phyloP scores from a whole-genome alignment of 2,888 invertebrate genomes.

The Leptarthrus brevirostris region DNA sequence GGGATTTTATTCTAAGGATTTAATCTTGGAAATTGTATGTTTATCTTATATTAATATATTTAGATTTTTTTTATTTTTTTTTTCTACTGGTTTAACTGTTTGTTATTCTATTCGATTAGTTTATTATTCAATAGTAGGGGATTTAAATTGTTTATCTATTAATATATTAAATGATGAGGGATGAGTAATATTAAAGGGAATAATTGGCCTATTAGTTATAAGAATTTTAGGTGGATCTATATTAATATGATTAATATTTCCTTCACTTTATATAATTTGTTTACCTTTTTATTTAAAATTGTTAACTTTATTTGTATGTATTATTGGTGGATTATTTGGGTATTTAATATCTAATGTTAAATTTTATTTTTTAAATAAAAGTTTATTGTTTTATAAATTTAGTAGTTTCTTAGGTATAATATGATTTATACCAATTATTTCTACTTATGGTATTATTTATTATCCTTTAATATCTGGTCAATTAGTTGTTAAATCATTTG shows the following conservation, averaged over 20 bases:
- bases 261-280: conserved; percentile 69
- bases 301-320: conserved; percentile 69
- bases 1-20: conserved; percentile 75
- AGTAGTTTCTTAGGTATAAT: conserved; percentile 67
- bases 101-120: conserved; percentile 71
- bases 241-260: conserved; percentile 71
- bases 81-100: conserved; percentile 71
- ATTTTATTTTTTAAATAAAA: conserved; percentile 67
- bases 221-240: conserved; percentile 69
- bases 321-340: conserved; percentile 66
- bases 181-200: conserved; percentile 68
- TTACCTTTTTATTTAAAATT: conserved; percentile 69
- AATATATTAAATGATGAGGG: conserved; percentile 70
- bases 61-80: conserved; percentile 70
- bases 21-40: conserved; percentile 76
- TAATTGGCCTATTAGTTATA: conserved; percentile 60
- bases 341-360: conserved; percentile 68
- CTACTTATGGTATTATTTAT: conserved; percentile 68
- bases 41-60: conserved; percentile 70
- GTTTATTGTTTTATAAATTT: conserved; percentile 64
- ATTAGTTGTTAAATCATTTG: conserved; percentile 67
- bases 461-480: conserved; percentile 67
- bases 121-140: conserved; percentile 69
- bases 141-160: conserved; percentile 66
- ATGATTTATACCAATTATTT: conserved; percentile 70